Evolutionary conservation across 2,113 vertebrate genomes (phyloP).

Genomic region (Stictonetta naevosa): DNA sequence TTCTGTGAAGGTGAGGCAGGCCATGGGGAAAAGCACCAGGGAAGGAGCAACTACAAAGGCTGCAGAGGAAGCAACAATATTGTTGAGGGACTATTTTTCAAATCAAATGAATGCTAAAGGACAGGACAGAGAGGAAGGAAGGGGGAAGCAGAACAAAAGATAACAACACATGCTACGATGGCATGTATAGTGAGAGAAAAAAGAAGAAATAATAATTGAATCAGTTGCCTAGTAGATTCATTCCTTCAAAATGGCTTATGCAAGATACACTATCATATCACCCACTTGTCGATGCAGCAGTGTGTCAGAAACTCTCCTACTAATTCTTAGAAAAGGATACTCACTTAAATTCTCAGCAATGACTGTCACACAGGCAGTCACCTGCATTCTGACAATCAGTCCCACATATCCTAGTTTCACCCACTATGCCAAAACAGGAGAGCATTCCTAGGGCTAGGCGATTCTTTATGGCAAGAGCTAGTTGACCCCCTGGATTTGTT

Average conservation of each 20-base stretch:
- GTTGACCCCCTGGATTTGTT: not conserved
- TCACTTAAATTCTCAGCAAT: not conserved
- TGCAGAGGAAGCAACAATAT: not conserved
- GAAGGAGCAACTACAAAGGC: not conserved
- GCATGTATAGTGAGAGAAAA: not conserved
- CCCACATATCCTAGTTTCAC: not conserved
- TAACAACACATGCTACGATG: too few species aligned
- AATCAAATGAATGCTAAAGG: not conserved
- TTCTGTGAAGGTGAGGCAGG: not conserved
- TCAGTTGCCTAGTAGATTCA: not conserved
- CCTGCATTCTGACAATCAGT: not conserved
- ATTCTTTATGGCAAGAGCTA: not conserved
- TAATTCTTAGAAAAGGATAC: not conserved
- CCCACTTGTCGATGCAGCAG: not conserved
- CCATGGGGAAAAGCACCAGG: not conserved
- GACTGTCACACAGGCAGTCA: not conserved
- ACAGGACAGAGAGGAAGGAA: not conserved
- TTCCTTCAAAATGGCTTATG: not conserved
- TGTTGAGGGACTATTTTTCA: not conserved
- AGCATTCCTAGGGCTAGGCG: not conserved
- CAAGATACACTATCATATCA: not conserved
- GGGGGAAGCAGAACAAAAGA: not conserved
- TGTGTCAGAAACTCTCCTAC: not conserved
- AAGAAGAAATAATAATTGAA: slow-evolving; percentile 7
- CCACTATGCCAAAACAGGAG: not conserved